These are phyloP conservation scores for Tautogolabrus adspersus DNA, from an alignment of 2,113 vertebrate genomes.

Conservation along the genomic window DNA sequence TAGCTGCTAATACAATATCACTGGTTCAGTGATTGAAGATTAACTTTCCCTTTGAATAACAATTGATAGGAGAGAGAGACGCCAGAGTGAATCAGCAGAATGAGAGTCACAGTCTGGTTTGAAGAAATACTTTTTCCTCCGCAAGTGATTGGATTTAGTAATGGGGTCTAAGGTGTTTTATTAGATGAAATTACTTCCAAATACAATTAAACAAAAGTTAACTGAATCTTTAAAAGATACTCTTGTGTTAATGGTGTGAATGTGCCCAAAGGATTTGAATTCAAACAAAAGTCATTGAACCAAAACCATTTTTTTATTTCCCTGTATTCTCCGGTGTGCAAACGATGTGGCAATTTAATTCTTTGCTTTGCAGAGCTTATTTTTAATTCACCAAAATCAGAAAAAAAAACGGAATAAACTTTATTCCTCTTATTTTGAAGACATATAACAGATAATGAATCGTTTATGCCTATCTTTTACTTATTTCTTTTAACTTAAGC, in stretches of 20 bases:
- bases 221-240: conserved; percentile 57
- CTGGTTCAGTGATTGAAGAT: conserved; percentile 74
- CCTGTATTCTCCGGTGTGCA: conserved; percentile 5
- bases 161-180: conserved; percentile 77
- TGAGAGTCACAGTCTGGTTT: conserved; percentile 56
- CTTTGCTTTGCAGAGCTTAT: not conserved
- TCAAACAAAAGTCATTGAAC: conserved; percentile 30
- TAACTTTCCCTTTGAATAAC: conserved; percentile 73
- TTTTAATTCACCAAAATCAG: not conserved
- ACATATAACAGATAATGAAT: conserved; percentile 4
- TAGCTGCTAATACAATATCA: conserved; percentile 75
- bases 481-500: conserved; percentile 3
- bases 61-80: conserved; percentile 61
- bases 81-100: conserved; percentile 48
- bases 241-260: conserved; percentile 34
- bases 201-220: conserved; percentile 75
- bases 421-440: not conserved
- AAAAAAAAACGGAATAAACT: not conserved
- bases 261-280: conserved; percentile 27
- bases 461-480: not conserved
- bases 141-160: conserved; percentile 72
- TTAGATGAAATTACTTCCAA: conserved; percentile 71
- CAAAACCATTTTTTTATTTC: conserved; percentile 10
- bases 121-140: conserved; percentile 62
- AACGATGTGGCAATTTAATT: conserved; percentile 17